These are phyloP conservation scores for Chiroxiphia lanceolata DNA, from an alignment of 2,797 vertebrate genomes.

Conservation along the genomic window DNA sequence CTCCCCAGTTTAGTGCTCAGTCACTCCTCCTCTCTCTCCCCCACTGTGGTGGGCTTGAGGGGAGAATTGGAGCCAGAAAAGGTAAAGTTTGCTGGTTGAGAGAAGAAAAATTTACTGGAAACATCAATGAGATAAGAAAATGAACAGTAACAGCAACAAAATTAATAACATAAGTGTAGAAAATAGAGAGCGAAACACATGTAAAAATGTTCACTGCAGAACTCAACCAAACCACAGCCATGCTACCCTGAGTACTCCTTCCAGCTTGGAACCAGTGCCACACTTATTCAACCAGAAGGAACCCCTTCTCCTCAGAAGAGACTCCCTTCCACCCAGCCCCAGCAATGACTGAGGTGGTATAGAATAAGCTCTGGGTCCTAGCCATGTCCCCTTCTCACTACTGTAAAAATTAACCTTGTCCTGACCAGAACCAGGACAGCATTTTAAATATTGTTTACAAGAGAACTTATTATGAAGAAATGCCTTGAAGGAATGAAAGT, in stretches of 20 bases:
- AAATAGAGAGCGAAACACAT: rapidly evolving
- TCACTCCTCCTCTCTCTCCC: background rate
- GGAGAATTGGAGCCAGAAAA: background rate
- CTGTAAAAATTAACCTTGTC: background rate
- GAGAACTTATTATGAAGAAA: background rate
- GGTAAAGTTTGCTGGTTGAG: background rate
- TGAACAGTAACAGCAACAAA: background rate
- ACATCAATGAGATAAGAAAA: background rate
- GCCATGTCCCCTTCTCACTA: no score
- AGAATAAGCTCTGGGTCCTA: background rate
- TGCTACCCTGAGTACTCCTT: rapidly evolving
- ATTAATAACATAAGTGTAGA: background rate
- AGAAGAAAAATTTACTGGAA: background rate
- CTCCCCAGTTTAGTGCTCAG: background rate
- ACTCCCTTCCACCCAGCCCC: background rate
- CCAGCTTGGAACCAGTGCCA: rapidly evolving
- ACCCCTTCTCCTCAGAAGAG: background rate
- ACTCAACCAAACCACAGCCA: background rate
- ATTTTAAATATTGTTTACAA: background rate
- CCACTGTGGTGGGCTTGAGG: background rate
- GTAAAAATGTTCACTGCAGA: background rate
- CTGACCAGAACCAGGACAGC: background rate
- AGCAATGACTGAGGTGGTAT: background rate
- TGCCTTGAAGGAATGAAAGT: background rate
- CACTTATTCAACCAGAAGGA: rapidly evolving